phyloP scores from a whole-genome alignment of 2,113 vertebrate species.

The Heterotis niloticus region DNA sequence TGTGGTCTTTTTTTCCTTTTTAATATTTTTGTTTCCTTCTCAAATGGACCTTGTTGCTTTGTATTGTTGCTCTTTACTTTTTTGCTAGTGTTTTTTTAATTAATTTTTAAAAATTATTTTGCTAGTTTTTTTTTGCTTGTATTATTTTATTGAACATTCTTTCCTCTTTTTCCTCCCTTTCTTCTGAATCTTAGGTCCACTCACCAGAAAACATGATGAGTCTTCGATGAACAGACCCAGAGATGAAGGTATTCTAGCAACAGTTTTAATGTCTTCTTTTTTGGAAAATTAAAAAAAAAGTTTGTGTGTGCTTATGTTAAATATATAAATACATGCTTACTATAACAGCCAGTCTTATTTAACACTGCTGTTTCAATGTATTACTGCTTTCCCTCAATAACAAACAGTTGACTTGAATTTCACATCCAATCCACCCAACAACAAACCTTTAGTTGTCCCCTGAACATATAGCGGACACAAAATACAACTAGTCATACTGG shows the following conservation, averaged over 20 bases:
- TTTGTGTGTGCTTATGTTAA: neutral
- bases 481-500: no score
- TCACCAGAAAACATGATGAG: conserved; percentile 82
- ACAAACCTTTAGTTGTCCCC: no score
- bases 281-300: neutral
- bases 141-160: conserved; percentile 27
- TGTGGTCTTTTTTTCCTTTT: conserved; percentile 27
- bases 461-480: no score
- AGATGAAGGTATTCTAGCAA: conserved; percentile 61
- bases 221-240: conserved; percentile 71
- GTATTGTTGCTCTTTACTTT: conserved; percentile 8
- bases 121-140: conserved; percentile 36
- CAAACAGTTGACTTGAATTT: no score
- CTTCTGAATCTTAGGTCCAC: conserved; percentile 78
- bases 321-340: neutral
- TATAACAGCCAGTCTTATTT: no score
- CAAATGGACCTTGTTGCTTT: neutral
- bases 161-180: conserved; percentile 39
- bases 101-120: conserved; percentile 43
- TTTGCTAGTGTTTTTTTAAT: conserved; percentile 40
- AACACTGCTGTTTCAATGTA: no score
- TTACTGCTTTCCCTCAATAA: no score
- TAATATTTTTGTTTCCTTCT: neutral
- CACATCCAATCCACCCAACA: no score
- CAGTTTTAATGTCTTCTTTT: neutral